Evolutionary conservation across 1,140 invertebrate genomes (phyloP).

Genomic region (Drosophila malerkotliana): DNA sequence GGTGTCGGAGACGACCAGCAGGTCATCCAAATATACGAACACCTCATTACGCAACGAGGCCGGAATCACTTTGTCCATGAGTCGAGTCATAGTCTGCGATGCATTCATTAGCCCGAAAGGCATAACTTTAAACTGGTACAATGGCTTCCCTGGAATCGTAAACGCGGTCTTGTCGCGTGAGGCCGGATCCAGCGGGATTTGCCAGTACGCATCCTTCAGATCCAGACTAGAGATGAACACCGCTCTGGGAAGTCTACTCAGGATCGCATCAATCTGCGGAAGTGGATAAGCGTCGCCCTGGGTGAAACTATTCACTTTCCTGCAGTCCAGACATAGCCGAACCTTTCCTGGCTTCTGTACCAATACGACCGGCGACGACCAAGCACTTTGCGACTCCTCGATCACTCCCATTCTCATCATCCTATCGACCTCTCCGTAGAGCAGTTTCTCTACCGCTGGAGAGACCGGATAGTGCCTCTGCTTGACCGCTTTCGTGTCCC

Average conservation of each 20-base stretch:
- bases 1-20: background rate
- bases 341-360: too few relatives aligned
- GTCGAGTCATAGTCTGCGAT: background rate
- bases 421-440: background rate
- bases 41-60: background rate
- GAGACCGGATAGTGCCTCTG: too few relatives aligned
- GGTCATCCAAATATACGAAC: background rate
- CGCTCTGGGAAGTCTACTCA: background rate
- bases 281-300: background rate
- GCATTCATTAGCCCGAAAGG: background rate
- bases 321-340: too few relatives aligned
- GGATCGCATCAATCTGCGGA: background rate
- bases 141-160: background rate
- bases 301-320: too few relatives aligned
- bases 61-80: background rate
- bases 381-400: too few relatives aligned
- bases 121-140: background rate
- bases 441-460: background rate
- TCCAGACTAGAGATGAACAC: background rate
- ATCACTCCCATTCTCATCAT: background rate
- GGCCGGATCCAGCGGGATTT: background rate
- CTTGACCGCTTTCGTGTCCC: too few relatives aligned
- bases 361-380: too few relatives aligned
- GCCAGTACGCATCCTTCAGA: background rate
- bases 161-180: background rate